Evolutionary conservation across 2,888 invertebrate species (phyloP).

Genomic region (Drosophila tripunctata): DNA sequence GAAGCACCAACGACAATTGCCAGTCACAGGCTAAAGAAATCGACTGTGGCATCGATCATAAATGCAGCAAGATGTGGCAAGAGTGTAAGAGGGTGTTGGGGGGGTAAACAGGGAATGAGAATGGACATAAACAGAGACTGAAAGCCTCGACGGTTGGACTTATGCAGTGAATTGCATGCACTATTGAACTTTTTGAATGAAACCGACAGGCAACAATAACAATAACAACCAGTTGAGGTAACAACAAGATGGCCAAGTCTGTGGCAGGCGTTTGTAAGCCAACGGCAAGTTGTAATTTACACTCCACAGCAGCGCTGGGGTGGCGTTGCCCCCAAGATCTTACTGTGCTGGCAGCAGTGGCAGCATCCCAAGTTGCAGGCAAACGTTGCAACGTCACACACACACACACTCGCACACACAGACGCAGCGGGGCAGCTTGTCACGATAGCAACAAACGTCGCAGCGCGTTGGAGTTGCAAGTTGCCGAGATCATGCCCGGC

Average conservation of each 20-base stretch:
- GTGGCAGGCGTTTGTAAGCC: conserved; percentile 64
- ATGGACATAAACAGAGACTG: conserved; percentile 40
- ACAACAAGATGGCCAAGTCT: conserved; percentile 52
- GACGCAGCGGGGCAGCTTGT: conserved; percentile 72
- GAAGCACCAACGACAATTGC: conserved; percentile 63
- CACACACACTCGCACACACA: neutral
- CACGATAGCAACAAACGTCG: conserved; percentile 55
- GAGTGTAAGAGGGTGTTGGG: neutral
- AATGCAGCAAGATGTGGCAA: conserved; percentile 54
- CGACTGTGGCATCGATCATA: conserved; percentile 76
- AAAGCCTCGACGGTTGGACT: conserved; percentile 22
- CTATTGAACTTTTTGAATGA: conserved; percentile 78
- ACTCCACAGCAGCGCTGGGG: conserved; percentile 67
- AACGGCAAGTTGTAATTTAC: conserved; percentile 75
- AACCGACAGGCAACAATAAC: conserved; percentile 70
- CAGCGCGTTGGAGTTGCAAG: conserved; percentile 40
- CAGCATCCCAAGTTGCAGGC: conserved; percentile 31
- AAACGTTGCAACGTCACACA: conserved; percentile 39
- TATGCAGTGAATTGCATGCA: conserved; percentile 77
- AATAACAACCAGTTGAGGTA: conserved; percentile 40
- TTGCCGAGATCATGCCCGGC: conserved; percentile 74
- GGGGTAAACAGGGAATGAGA: conserved; percentile 10
- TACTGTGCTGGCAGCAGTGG: too few relatives aligned
- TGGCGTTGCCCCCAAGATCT: conserved; percentile 63
- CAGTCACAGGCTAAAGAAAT: conserved; percentile 64